These are phyloP conservation scores for Oryctolagus cuniculus DNA, from an alignment of 2,113 vertebrate species.

Conservation along the genomic window mOryCun1.1 NC_091438.1:118513001-118513500, in stretches of 20 bases:
- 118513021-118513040: not conserved
- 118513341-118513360: accelerated
- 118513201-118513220: not conserved
- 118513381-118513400: not conserved
- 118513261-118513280: not conserved
- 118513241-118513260: not conserved
- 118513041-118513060: not conserved
- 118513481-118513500: not conserved
- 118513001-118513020: not conserved
- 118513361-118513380: not conserved
- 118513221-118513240: not conserved
- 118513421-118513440: not conserved
- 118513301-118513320: not conserved
- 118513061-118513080: not conserved
- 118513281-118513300: not conserved
- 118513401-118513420: not conserved
- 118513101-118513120: conserved; percentile 75
- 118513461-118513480: not conserved
- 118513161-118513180: not conserved
- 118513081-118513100: conserved; percentile 36
- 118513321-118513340: not conserved
- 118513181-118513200: not conserved
- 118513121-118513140: conserved; percentile 1
- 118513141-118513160: conserved; percentile 22
- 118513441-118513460: not conserved